Percentiles rank a stretch among this genome's conserved stretches.
phyloP scores from a whole-genome alignment of 2,888 invertebrate genomes.

The Agrilus mali region DNA sequence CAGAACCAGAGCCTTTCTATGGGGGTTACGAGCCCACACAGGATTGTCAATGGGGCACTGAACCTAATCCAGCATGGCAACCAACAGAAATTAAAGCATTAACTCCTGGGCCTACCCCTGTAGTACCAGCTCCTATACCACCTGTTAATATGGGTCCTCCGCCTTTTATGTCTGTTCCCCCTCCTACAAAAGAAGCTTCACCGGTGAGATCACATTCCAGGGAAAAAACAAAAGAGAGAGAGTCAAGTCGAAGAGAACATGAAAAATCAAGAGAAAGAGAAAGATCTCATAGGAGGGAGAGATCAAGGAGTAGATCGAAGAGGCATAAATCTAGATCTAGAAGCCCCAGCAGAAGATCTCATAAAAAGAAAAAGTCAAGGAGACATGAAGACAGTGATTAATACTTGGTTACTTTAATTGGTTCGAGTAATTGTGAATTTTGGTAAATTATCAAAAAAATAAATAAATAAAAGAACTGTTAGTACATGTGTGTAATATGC shows the following conservation, averaged over 20 bases:
- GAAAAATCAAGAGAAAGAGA: conserved; percentile 27
- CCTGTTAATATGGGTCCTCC: conserved; percentile 27
- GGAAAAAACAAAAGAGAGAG: conserved; percentile 21
- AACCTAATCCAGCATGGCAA: conserved; percentile 41
- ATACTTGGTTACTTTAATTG: conserved; percentile 1
- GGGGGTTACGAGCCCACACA: conserved; percentile 59
- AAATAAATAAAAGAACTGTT: too few species aligned
- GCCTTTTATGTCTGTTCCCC: conserved; percentile 20
- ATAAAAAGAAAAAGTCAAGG: conserved; percentile 56
- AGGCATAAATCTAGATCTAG: conserved; percentile 61
- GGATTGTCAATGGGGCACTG: conserved; percentile 53
- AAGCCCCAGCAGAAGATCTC: conserved; percentile 50
- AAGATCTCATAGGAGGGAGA: conserved; percentile 51
- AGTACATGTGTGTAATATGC: too few species aligned
- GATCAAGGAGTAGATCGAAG: conserved; percentile 52
- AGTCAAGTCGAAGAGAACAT: conserved; percentile 14
- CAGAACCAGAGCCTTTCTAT: conserved; percentile 43
- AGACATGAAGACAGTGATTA: conserved; percentile 56
- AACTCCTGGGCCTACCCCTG: conserved; percentile 45
- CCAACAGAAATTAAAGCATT: conserved; percentile 52
- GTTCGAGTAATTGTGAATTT: too few species aligned
- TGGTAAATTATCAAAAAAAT: too few species aligned
- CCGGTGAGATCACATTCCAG: conserved; percentile 6
- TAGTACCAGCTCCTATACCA: conserved; percentile 25
- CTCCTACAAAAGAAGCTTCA: conserved; percentile 10